phyloP scores from a whole-genome alignment of 2,888 invertebrate genomes.

The Phalera bucephala region DNA sequence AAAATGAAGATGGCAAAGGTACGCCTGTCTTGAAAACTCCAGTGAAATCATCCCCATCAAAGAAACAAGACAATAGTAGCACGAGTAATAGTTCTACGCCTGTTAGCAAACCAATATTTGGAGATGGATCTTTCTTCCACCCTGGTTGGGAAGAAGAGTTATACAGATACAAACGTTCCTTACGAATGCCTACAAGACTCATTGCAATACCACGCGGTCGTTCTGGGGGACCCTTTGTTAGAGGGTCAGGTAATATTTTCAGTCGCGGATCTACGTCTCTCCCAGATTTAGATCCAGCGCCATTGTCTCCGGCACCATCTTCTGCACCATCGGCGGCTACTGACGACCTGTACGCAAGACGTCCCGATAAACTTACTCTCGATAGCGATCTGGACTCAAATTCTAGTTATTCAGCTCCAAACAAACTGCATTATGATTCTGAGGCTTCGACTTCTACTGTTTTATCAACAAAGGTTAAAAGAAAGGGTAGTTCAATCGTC shows the following conservation, averaged over 20 bases:
- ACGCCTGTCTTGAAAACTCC: slow-evolving; percentile 49
- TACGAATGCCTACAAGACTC: slow-evolving; percentile 91
- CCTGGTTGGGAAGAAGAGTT: slow-evolving; percentile 94
- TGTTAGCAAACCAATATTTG: slow-evolving; percentile 84
- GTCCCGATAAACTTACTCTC: slow-evolving; percentile 72
- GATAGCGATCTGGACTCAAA: slow-evolving; percentile 88
- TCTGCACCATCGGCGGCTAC: slow-evolving; percentile 83
- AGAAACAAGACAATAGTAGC: slow-evolving; percentile 61
- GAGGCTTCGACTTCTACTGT: slow-evolving; percentile 87
- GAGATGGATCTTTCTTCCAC: slow-evolving; percentile 87
- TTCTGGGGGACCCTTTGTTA: slow-evolving; percentile 81
- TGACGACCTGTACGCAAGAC: slow-evolving; percentile 77
- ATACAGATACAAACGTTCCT: slow-evolving; percentile 90
- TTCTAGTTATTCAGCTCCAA: slow-evolving; percentile 83
- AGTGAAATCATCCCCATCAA: slow-evolving; percentile 55
- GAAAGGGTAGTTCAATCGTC: slow-evolving; percentile 83
- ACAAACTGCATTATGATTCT: slow-evolving; percentile 85
- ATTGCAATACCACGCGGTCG: slow-evolving; percentile 89
- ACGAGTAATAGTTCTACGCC: slow-evolving; percentile 62
- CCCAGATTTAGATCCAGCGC: slow-evolving; percentile 90
- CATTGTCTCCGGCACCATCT: slow-evolving; percentile 87
- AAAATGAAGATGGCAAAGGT: slow-evolving; percentile 65
- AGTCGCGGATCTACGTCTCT: slow-evolving; percentile 88
- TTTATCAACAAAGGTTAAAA: slow-evolving; percentile 81
- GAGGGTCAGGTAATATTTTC: slow-evolving; percentile 63